Evolutionary conservation across 2,113 vertebrate genomes (phyloP), one percentile per base, ranked within the genome.

Genomic region (Strix uralensis): DNA sequence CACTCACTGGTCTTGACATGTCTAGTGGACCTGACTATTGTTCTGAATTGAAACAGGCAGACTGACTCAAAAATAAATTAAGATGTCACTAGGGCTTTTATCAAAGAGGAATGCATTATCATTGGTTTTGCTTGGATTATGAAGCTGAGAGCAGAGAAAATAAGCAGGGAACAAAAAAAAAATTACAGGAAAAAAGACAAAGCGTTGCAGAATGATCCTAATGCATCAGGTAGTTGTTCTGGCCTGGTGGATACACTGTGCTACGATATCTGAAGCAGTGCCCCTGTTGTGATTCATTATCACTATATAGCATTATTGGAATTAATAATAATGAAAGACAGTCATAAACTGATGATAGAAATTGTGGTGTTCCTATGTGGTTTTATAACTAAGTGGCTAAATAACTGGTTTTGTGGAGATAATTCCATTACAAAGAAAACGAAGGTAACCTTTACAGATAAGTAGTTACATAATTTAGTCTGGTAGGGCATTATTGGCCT

Each of bases 361-460:
- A 75, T 91, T 46, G 88, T 78, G 38, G 46, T 95, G 81, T 91
- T 94, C 78, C 86, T 85, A 51, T 83, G 81, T 92, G 79, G 75
- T 70, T 97, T 91, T 87, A 40, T 82, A 70, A 78, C 78, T 82
- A 88, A 92, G 62, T 93, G 65, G 89, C 94, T 95, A 94, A 95
- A 77, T 91, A 92, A 92, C 89, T 95, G 66, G 1, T 89, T 94
- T 94, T 90, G 73, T 80, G 74, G 74, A 66, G 87, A 95, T 95
- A 92, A 95, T 94, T 95, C 79, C 88, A 94, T 95, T 96, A 88
- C 22, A 86, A 81, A 81, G 85, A 88, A 94, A 95, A 92, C 90
- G 92, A 81, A 96, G 74, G 85, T 94, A 96, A 96, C 92, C 93
- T 95, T 94, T 96, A 58, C 92, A 94, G 92, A 88, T 73, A 94